Percentiles rank a stretch among this genome's conserved stretches.
Conservation (phyloP, 2,113 vertebrate genomes). For the Taurulus bubalis region DNA sequence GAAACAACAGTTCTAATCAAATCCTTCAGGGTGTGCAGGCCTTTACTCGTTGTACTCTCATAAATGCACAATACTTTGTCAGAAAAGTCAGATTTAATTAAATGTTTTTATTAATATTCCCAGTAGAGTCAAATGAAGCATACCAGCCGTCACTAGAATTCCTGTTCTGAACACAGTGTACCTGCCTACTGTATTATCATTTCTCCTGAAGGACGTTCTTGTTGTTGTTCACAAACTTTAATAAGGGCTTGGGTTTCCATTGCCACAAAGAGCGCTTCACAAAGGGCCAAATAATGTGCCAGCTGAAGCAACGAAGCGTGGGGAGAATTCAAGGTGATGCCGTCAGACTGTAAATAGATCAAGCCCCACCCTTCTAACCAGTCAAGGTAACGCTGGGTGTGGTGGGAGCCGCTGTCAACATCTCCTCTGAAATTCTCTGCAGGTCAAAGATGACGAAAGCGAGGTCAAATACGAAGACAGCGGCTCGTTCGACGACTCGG, state of each 20-base stretch:
- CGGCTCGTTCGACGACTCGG: too few relatives aligned
- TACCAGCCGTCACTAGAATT: not conserved
- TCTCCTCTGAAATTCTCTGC: not conserved
- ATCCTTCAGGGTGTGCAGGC: too few relatives aligned
- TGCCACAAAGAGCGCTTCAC: not conserved
- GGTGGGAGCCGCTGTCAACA: not conserved
- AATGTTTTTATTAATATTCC: not conserved
- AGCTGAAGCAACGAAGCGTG: not conserved
- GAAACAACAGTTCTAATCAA: too few relatives aligned
- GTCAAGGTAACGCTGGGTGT: too few relatives aligned
- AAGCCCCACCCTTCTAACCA: not conserved
- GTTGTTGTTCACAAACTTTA: not conserved
- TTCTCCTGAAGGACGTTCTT: not conserved
- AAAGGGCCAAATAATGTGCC: not conserved
- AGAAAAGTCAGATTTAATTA: too few relatives aligned
- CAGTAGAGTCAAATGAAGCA: not conserved
- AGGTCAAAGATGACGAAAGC: not conserved
- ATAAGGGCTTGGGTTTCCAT: not conserved
- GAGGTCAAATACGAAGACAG: not conserved
- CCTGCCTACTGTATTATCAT: not conserved
- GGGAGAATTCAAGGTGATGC: too few relatives aligned
- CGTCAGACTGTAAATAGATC: not conserved
- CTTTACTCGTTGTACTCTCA: too few relatives aligned
- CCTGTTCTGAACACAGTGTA: too few relatives aligned
- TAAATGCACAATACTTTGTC: too few relatives aligned